Conservation (phyloP, 2,888 invertebrate genomes). For the Mesorhabditis belari region DNA sequence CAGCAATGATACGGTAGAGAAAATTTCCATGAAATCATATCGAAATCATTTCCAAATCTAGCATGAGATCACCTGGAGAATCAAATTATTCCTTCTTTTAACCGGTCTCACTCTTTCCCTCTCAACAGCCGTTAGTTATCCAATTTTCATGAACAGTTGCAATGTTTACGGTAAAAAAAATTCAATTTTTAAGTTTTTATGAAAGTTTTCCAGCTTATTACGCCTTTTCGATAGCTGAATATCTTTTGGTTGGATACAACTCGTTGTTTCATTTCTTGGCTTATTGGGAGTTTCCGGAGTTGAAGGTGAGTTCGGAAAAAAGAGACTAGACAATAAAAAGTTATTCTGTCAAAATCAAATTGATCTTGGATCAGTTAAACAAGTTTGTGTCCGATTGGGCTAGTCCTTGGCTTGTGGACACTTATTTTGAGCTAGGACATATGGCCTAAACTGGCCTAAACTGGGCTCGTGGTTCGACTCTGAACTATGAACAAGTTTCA, state of each 20-base stretch:
- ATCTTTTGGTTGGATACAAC: conserved; percentile 45
- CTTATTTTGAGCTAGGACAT: no score
- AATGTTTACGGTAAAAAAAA: conserved; percentile 22
- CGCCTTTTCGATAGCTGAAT: conserved; percentile 45
- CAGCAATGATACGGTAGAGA: conserved; percentile 18
- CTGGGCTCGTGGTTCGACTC: no score
- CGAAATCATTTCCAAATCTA: conserved; percentile 10
- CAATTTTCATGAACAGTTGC: conserved; percentile 36
- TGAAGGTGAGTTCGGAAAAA: not conserved
- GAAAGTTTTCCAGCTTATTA: conserved; percentile 38
- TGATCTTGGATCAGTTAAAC: no score
- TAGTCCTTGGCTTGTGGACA: no score
- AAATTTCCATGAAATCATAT: not conserved
- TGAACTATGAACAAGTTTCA: no score
- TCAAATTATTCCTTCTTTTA: conserved; percentile 40
- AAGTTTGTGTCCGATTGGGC: no score
- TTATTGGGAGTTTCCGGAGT: conserved; percentile 39
- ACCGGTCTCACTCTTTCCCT: conserved; percentile 41
- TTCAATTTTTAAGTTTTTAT: not conserved
- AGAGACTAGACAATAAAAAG: not conserved
- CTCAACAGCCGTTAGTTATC: conserved; percentile 47
- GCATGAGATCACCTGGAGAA: conserved; percentile 38
- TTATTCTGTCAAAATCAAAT: no score
- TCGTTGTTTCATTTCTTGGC: conserved; percentile 42
- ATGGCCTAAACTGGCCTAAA: no score